Evolutionary conservation across 1,140 invertebrate species (phyloP).

Genomic region (Panagrolaimus sp.): DNA sequence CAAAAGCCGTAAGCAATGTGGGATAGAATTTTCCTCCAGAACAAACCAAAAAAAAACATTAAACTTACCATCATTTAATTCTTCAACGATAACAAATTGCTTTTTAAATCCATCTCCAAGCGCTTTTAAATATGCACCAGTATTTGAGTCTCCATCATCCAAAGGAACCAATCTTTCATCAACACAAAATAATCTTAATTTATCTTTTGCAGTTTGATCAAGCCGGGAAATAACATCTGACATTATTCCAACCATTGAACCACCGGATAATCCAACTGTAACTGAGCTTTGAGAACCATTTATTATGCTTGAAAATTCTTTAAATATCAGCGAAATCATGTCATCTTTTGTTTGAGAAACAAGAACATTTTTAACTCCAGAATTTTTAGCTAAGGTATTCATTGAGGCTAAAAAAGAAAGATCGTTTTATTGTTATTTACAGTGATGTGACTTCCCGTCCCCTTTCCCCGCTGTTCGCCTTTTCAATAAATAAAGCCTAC

Average conservation of each 20-base stretch:
- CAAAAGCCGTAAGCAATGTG: no score
- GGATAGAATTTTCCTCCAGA: no score
- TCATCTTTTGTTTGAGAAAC: no score
- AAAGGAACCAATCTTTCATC: constrained; percentile 50
- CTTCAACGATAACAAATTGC: constrained; percentile 34
- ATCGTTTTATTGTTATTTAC: no score
- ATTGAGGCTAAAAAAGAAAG: no score
- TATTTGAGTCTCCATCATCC: constrained; percentile 48
- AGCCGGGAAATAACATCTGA: neutral
- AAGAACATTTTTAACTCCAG: no score
- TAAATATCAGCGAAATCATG: no score
- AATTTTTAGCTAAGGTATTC: no score
- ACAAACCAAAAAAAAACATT: constrained; percentile 20
- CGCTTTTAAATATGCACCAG: constrained; percentile 34
- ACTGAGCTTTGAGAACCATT: neutral
- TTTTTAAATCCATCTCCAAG: constrained; percentile 36
- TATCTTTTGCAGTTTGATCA: neutral
- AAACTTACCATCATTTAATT: constrained; percentile 36
- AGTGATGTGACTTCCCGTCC: no score
- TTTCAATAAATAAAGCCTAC: no score
- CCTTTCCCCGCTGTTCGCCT: no score
- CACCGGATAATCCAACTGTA: neutral
- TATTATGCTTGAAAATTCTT: no score
- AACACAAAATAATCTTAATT: constrained; percentile 36
- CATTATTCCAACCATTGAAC: neutral